Conservation (phyloP, 2,113 vertebrate species). For the Gasterosteus nipponicus region DNA sequence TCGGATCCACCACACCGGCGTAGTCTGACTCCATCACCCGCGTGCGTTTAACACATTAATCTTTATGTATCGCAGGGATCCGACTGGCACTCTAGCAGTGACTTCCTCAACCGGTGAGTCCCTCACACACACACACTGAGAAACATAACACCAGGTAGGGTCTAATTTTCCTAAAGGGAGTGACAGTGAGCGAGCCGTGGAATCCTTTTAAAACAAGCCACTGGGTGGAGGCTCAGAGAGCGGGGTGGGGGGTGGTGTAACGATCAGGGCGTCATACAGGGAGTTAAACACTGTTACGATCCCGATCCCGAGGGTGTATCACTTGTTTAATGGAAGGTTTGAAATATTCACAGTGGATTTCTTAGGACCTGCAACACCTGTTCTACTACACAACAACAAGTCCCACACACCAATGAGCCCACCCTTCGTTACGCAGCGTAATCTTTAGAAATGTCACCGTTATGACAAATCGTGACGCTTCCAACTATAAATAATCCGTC, state of each 20-base stretch:
- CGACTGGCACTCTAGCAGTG: slow-evolving; percentile 79
- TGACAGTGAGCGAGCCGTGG: slow-evolving; percentile 45
- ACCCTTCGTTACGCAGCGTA: slow-evolving; percentile 10
- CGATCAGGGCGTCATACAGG: neutral
- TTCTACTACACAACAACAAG: neutral
- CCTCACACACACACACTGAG: slow-evolving; percentile 1
- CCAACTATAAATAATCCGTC: slow-evolving; percentile 44
- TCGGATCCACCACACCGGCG: neutral
- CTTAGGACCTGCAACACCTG: neutral
- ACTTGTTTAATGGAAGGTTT: neutral
- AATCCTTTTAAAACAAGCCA: slow-evolving; percentile 46
- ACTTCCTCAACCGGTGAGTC: slow-evolving; percentile 82
- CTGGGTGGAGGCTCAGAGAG: slow-evolving; percentile 17
- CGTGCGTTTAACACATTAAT: slow-evolving; percentile 61
- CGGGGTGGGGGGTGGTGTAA: slow-evolving; percentile 42
- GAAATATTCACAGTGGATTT: neutral
- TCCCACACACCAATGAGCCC: slow-evolving; percentile 23
- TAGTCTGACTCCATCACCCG: neutral
- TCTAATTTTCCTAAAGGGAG: slow-evolving; percentile 40
- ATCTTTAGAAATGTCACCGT: slow-evolving; percentile 57
- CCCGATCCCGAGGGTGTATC: neutral
- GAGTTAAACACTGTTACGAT: too few relatives aligned
- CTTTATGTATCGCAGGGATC: slow-evolving; percentile 81
- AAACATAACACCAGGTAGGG: slow-evolving; percentile 46
- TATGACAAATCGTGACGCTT: slow-evolving; percentile 56